Percentiles rank a stretch among this genome's conserved stretches.
These are phyloP conservation scores for Amblyopsis hoosieri DNA, from an alignment of 2,797 vertebrate genomes.

Conservation along the genomic window DNA sequence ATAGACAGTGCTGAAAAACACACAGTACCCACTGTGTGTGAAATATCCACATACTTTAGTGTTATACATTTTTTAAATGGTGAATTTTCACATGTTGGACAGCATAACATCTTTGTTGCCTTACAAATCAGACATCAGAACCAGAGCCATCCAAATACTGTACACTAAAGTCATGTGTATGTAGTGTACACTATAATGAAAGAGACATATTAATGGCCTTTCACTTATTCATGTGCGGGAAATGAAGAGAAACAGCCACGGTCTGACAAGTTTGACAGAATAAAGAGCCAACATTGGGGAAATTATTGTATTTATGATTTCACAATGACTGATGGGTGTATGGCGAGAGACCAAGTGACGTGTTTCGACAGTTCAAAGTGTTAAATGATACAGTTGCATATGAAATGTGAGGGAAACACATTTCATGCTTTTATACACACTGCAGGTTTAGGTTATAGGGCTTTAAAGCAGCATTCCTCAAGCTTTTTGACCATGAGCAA, in stretches of 20 bases:
- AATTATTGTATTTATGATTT: slow-evolving; percentile 82
- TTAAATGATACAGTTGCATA: slow-evolving; percentile 75
- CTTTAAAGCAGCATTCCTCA: slow-evolving; percentile 1
- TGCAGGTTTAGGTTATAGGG: slow-evolving; percentile 44
- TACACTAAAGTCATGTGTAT: slow-evolving; percentile 29
- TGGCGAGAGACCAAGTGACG: slow-evolving; percentile 77
- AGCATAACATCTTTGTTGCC: slow-evolving; percentile 59
- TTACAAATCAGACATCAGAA: slow-evolving; percentile 75
- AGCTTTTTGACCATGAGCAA: too few species aligned
- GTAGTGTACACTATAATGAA: slow-evolving; percentile 65
- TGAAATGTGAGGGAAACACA: slow-evolving; percentile 40
- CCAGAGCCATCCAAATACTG: slow-evolving; percentile 49
- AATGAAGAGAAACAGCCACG: slow-evolving; percentile 73
- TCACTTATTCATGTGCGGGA: slow-evolving; percentile 78
- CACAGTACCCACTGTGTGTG: background rate
- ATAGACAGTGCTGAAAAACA: background rate
- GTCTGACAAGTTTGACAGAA: slow-evolving; percentile 74
- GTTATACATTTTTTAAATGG: slow-evolving; percentile 33
- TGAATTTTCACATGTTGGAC: slow-evolving; percentile 35
- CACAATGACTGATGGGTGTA: slow-evolving; percentile 75
- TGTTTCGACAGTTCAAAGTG: slow-evolving; percentile 79
- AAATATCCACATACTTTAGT: background rate
- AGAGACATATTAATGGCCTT: slow-evolving; percentile 80
- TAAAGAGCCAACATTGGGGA: slow-evolving; percentile 76
- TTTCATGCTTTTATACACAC: slow-evolving; percentile 33